Evolutionary conservation across 2,888 invertebrate genomes (phyloP), one percentile per base, ranked within the genome.

Genomic region (Harpalus rufipes): DNA sequence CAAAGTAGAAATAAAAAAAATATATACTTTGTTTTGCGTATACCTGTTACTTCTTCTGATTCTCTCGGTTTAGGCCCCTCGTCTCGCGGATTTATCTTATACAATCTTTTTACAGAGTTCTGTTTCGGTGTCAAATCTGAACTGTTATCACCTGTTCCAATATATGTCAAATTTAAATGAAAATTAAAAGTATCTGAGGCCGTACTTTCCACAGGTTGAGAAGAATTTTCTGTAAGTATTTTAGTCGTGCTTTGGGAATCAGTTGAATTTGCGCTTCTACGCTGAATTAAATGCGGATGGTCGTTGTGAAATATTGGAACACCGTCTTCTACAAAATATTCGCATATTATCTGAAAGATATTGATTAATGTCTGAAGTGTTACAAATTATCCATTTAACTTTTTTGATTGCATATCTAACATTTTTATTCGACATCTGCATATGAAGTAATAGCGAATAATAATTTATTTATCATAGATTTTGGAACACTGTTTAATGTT

Each of bases 1-100:
- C 72, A 44, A 74, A 74, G 41, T 7, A 14, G 41, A 44, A 25
- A 32, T 32, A 14, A 78, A 58, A 58, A 25, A 32, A 32, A 21
- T 58, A 78, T 78, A 58, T 78, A 78, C 78, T 78, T 78, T 78
- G 14, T 78, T 56, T 6, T 21, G n/a, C n/a, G 14, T 32, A 32
- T 78, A 78, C 78, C 78, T 78, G 78, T 25, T 7, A 59, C 56
- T n/a, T 78, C 18, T 25, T 78, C 78, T 7, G 56, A 1, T 21
- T 78, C 18, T 74, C 25, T 78, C 44, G 32, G 6, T 32, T 51
- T 21, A 51, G 5, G 41, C 12, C 8, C 8, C 32, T 41, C 51
- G 18, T 51, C 32, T 25, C 32, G 16, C 56, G 78, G 32, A 7
- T 58, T 56, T 10, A 78, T 78, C 56, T 78, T 14, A 16, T 78